These are phyloP conservation scores for Buceros bicornis DNA, from an alignment of 2,797 vertebrate genomes.

Conservation along the genomic window DNA sequence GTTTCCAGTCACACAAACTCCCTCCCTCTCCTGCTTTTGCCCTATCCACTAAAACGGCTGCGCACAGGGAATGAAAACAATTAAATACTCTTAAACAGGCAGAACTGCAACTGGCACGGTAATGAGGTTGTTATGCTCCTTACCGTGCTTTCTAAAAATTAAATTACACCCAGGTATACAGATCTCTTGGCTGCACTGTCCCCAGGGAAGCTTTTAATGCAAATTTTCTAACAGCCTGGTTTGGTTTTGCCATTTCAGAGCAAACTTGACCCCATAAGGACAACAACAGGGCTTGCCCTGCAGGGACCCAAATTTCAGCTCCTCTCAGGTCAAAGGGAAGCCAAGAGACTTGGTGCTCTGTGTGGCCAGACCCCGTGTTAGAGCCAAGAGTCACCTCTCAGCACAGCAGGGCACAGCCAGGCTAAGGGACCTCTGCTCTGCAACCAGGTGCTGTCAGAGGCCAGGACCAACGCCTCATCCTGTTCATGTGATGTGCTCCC, in stretches of 20 bases:
- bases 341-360: not conserved
- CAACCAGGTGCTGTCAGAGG: not conserved
- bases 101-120: not conserved
- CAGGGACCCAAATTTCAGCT: not conserved
- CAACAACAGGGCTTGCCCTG: not conserved
- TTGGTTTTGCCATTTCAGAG: not conserved
- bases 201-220: not conserved
- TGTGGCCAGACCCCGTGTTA: not conserved
- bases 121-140: slow-evolving; percentile 49
- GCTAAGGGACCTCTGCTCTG: not conserved
- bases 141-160: slow-evolving; percentile 55
- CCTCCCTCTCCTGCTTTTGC: not conserved
- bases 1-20: not conserved
- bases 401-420: not conserved
- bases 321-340: not conserved
- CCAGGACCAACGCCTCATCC: not conserved
- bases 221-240: not conserved
- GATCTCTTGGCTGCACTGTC: not conserved
- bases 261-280: not conserved
- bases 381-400: not conserved
- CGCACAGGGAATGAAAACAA: slow-evolving; percentile 10
- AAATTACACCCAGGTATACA: slow-evolving; percentile 16
- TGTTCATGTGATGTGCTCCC: fast-evolving
- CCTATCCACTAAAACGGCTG: not conserved
- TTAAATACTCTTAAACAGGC: slow-evolving; percentile 49